phyloP scores from a whole-genome alignment of 92 coral and sea anemone genomes.

The Bergia puertoricense region DNA sequence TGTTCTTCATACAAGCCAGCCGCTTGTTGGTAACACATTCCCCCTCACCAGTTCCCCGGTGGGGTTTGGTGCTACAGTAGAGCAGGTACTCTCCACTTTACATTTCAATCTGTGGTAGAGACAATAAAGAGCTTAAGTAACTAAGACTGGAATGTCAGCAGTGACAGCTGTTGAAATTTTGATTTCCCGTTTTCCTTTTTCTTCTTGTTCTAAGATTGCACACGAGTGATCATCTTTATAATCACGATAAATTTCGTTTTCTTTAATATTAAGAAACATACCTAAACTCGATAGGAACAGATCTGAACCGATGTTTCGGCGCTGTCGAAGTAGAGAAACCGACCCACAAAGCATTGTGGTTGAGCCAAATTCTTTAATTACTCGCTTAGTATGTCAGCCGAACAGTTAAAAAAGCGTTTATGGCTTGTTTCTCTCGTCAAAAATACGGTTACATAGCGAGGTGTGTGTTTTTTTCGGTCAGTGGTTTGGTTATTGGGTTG shows the following conservation, averaged over 20 bases:
- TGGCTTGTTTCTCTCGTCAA: not conserved
- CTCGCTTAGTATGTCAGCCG: not conserved
- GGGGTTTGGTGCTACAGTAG: slow-evolving; percentile 22
- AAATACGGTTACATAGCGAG: not conserved
- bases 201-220: too few species aligned
- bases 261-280: too few species aligned
- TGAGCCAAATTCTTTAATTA: too few species aligned
- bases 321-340: too few species aligned
- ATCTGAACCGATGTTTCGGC: too few species aligned
- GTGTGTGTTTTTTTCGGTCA: not conserved
- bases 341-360: too few species aligned
- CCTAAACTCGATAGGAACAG: too few species aligned
- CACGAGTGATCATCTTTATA: too few species aligned
- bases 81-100: slow-evolving; percentile 2
- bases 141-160: not conserved
- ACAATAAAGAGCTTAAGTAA: not conserved
- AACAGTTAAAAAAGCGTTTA: not conserved
- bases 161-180: too few species aligned
- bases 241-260: too few species aligned
- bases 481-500: not conserved
- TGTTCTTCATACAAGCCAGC: slow-evolving; percentile 37
- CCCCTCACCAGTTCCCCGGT: slow-evolving; percentile 36
- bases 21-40: slow-evolving; percentile 13
- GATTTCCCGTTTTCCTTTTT: too few species aligned
- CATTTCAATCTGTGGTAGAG: not conserved